phyloP scores from a whole-genome alignment of 2,797 vertebrate species.

The Takifugu ocellatus region DNA sequence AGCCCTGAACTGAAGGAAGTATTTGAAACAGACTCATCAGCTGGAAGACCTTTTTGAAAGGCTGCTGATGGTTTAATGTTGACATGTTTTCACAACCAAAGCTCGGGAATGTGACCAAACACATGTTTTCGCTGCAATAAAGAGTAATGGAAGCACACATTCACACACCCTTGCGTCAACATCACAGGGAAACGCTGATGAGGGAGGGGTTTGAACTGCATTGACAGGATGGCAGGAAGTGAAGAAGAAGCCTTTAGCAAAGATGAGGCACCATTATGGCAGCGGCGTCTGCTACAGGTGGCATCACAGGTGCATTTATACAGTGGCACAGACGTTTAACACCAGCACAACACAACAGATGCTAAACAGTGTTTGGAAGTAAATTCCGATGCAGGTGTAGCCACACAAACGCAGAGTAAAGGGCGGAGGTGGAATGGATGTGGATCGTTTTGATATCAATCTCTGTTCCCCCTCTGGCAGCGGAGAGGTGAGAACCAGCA shows the following conservation, averaged over 20 bases:
- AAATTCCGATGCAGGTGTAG: not conserved
- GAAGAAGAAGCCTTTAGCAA: slow-evolving; percentile 9
- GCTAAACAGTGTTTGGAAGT: not conserved
- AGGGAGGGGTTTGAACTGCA: slow-evolving; percentile 30
- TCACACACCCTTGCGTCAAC: slow-evolving; percentile 5
- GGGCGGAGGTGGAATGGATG: slow-evolving; percentile 2
- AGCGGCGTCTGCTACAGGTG: slow-evolving; percentile 24
- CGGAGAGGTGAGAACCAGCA: no score
- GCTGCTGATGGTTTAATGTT: slow-evolving; percentile 14
- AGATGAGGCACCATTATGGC: slow-evolving; percentile 17
- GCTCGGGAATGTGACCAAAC: slow-evolving; percentile 5
- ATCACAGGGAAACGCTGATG: slow-evolving; percentile 35
- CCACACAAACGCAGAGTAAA: not conserved
- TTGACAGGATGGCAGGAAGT: slow-evolving; percentile 32
- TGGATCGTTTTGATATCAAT: slow-evolving; percentile 11
- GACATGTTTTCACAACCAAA: slow-evolving; percentile 6
- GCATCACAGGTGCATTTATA: slow-evolving; percentile 3
- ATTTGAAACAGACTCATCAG: slow-evolving; percentile 22
- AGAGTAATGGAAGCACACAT: slow-evolving; percentile 7
- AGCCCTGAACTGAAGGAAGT: slow-evolving; percentile 33
- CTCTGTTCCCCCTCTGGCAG: not conserved
- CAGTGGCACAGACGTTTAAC: not conserved
- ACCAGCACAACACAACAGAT: not conserved
- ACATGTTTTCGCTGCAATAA: not conserved
- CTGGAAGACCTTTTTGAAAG: slow-evolving; percentile 16